Percentiles rank a stretch among this genome's conserved stretches.
Conservation (phyloP, 2,797 vertebrate genomes). For the Lepus townsendii region DNA sequence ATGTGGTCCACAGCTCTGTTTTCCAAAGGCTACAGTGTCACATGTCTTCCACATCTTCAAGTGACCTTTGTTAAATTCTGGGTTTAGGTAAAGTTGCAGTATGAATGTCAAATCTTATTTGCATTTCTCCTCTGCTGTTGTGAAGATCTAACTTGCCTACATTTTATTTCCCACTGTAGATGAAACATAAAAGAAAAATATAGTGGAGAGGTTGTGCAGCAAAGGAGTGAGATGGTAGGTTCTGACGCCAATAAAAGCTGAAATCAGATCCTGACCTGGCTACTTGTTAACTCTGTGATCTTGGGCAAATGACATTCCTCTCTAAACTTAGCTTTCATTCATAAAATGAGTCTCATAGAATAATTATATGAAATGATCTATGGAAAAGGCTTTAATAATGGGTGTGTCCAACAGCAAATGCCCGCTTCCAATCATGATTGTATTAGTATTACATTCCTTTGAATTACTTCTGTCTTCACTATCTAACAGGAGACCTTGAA, state of each 20-base stretch:
- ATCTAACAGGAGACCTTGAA: not conserved
- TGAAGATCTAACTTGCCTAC: constrained; percentile 34
- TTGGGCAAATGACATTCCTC: not conserved
- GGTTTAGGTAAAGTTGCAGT: not conserved
- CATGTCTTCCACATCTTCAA: not conserved
- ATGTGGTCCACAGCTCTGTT: not conserved
- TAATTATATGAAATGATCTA: constrained; percentile 33
- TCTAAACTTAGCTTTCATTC: not conserved
- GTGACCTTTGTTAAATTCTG: constrained; percentile 9
- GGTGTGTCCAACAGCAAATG: not conserved
- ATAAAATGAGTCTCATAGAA: constrained; percentile 30
- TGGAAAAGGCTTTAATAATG: constrained; percentile 34
- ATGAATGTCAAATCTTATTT: constrained; percentile 13
- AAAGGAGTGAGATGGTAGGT: not conserved
- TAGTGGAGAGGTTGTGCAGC: not conserved
- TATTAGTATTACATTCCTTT: constrained; percentile 4
- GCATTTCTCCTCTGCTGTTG: constrained; percentile 30
- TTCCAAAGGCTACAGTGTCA: not conserved
- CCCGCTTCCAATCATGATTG: not conserved
- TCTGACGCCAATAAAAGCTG: constrained; percentile 15
- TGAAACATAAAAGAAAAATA: not conserved
- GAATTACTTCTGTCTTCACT: not conserved
- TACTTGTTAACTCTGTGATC: not conserved
- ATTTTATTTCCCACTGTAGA: constrained; percentile 21
- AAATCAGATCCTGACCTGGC: not conserved